Evolutionary conservation across 2,797 vertebrate species (phyloP).

Genomic region (Triplophysa yarkandensis): DNA sequence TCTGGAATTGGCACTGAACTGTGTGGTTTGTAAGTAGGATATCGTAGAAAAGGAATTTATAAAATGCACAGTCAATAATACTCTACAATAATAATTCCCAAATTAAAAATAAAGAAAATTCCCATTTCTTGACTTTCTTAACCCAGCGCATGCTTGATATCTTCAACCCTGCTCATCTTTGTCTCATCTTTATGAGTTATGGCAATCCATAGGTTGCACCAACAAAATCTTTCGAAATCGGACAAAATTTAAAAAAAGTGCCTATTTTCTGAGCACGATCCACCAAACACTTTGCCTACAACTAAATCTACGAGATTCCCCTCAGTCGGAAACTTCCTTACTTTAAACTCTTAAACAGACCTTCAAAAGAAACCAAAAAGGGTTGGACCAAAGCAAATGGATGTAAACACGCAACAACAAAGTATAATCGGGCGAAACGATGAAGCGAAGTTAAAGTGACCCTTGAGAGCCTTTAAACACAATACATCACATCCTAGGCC

Average conservation of each 20-base stretch:
- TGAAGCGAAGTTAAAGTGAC: conserved; percentile 49
- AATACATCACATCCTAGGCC: conserved; percentile 73
- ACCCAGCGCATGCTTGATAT: conserved; percentile 41
- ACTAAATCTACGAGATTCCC: conserved; percentile 68
- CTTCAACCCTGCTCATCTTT: conserved; percentile 52
- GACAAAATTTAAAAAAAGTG: conserved; percentile 54
- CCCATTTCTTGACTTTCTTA: conserved; percentile 11
- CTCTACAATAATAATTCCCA: too few species aligned
- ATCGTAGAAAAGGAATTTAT: background rate
- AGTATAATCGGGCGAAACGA: conserved; percentile 55
- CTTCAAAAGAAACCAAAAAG: conserved; percentile 63
- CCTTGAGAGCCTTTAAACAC: conserved; percentile 60
- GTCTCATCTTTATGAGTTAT: conserved; percentile 74
- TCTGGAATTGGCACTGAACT: background rate
- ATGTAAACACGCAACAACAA: conserved; percentile 57
- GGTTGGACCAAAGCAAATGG: conserved; percentile 60
- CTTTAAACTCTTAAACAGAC: conserved; percentile 50
- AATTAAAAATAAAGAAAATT: too few species aligned
- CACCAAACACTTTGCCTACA: conserved; percentile 68
- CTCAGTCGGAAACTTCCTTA: conserved; percentile 40
- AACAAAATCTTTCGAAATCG: conserved; percentile 60
- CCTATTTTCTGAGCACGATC: conserved; percentile 43
- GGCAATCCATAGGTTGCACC: conserved; percentile 98
- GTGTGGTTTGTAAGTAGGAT: background rate
- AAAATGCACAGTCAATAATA: background rate